Evolutionary conservation across 2,113 vertebrate genomes (phyloP), one percentile per base, ranked within the genome.

Genomic region (Dipodomys spectabilis): DNA sequence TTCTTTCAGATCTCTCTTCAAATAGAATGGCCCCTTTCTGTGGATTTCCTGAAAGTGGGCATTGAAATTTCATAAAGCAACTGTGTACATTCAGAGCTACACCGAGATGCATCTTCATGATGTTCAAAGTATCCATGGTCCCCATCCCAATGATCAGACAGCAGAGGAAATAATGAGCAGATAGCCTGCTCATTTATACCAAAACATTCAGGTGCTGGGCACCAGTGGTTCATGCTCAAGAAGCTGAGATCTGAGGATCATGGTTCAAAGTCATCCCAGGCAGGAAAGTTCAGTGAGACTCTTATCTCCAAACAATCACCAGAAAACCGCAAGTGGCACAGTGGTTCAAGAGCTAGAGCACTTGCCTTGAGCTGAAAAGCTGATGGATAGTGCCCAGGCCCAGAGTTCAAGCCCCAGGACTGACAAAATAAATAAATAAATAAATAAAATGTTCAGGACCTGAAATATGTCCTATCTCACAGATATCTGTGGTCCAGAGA

Each of bases 1-100:
- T 83, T 90, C 45, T 86, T 82, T 87, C 89, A 91, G 77, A 39
- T 5, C 49, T 71, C 30, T 93, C 62, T 82, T 65, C 62, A 72
- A 35, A 19, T 81, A 39, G 77, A 35, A 60, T 19, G 7, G 22
- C 80, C 15, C 64, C 85, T 71, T 95, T 83, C 65, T 85, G 32
- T 60, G 39, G 39, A 75, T 79, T 78, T 35, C 28, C 20, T 44
- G 11, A 25, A 35, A 92, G 57, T 87, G 49, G 27, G 39, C 78
- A 64, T 12, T 71, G 30, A 27, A 86, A 73, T 82, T 69, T 35
- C 68, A 88, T 79, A 74, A 91, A 91, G n/a, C 49, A 90, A 82
- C 84, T 9, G 30, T 7, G 62, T 23, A 64, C 13, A 86, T 82
- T 90, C 28, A 86, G 62, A 60, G 19, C 32, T 27, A 9, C 82